Evolutionary conservation across 1,140 invertebrate species (phyloP).

Genomic region (Neodiprion fabricii): DNA sequence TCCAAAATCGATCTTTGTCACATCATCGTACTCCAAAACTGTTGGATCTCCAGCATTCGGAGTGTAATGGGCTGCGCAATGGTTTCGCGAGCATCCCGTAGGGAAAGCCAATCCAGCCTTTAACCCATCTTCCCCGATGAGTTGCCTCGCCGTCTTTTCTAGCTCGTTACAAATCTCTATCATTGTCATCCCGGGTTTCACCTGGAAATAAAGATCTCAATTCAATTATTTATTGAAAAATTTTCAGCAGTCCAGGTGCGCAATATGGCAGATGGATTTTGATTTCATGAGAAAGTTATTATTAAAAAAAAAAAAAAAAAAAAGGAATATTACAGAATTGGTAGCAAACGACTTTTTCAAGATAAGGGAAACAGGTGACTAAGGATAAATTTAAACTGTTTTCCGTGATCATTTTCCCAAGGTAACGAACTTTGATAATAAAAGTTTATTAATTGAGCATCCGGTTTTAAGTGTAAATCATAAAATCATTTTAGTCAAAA

Average conservation of each 20-base stretch:
- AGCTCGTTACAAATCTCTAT: slow-evolving; percentile 98
- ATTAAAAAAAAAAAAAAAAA: too few species aligned
- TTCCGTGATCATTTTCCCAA: too few species aligned
- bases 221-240: neutral
- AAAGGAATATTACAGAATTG: too few species aligned
- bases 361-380: too few species aligned
- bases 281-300: slow-evolving; percentile 13
- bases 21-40: slow-evolving; percentile 94
- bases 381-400: too few species aligned
- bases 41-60: slow-evolving; percentile 98
- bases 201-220: slow-evolving; percentile 55
- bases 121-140: slow-evolving; percentile 95
- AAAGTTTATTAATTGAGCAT: too few species aligned
- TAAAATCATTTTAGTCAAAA: slow-evolving; percentile 12
- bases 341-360: too few species aligned
- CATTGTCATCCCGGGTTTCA: slow-evolving; percentile 99
- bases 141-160: slow-evolving; percentile 87
- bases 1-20: slow-evolving; percentile 99
- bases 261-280: neutral
- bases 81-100: slow-evolving; percentile 97
- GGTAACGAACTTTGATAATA: too few species aligned
- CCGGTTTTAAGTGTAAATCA: too few species aligned
- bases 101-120: slow-evolving; percentile 98
- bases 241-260: too few species aligned
- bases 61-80: slow-evolving; percentile 99